Conservation (phyloP, 2,888 invertebrate genomes). For the Buathra laborator region DNA sequence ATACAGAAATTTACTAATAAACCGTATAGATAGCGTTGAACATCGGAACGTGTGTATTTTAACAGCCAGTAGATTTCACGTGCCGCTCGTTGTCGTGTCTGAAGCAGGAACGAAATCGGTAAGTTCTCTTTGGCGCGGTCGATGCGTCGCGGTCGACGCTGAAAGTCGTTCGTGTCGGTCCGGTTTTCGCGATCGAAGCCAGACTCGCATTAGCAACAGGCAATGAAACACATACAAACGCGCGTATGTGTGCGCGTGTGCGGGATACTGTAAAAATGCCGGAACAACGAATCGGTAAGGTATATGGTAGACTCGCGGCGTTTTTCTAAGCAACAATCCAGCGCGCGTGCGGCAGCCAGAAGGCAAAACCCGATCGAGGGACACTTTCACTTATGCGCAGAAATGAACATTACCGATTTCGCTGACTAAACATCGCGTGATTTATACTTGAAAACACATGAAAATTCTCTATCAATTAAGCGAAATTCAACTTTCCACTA, state of each 20-base stretch:
- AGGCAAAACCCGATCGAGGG: conserved; percentile 68
- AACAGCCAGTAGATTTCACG: conserved; percentile 42
- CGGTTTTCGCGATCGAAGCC: conserved; percentile 57
- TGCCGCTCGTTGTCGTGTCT: conserved; percentile 16
- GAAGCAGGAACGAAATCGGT: conserved; percentile 46
- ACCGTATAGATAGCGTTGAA: not conserved
- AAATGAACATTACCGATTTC: conserved; percentile 44
- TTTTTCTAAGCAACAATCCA: conserved; percentile 62
- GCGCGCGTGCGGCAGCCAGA: conserved; percentile 51
- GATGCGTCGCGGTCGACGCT: not conserved
- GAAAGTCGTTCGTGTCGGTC: conserved; percentile 59
- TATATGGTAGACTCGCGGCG: conserved; percentile 43
- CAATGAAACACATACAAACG: conserved; percentile 39
- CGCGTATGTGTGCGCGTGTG: not conserved
- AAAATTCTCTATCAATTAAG: conserved; percentile 10
- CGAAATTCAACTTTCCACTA: conserved; percentile 1
- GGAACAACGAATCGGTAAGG: conserved; percentile 62
- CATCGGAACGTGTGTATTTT: not conserved
- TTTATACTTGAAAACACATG: not conserved
- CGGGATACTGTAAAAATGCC: conserved; percentile 41
- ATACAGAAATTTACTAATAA: not conserved
- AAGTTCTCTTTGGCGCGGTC: conserved; percentile 2
- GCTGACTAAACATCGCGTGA: conserved; percentile 14
- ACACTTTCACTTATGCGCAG: conserved; percentile 73
- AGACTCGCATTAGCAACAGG: conserved; percentile 26